Evolutionary conservation across 2,797 vertebrate species (phyloP), one percentile per base, ranked within the genome.

Genomic region (Epinephelus coioides): DNA sequence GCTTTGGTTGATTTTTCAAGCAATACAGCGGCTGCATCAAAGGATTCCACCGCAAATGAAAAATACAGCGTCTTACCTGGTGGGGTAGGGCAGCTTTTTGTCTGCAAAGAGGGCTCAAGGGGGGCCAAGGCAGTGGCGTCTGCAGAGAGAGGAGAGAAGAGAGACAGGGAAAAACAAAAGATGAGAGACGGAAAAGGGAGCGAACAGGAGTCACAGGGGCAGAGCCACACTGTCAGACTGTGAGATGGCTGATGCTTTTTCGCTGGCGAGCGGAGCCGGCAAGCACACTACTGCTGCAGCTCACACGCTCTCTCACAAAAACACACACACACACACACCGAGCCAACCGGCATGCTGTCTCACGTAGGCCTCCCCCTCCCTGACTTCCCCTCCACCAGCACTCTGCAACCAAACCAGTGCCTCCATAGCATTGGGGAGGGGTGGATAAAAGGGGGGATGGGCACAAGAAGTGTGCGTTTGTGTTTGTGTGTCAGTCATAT

Each of bases 41-140:
- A 55, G 19, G 11, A 64, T 19, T 49, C 3, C 2, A 50, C 47
- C 1, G 6, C 59, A 38, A 51, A 70, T 12, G 12, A 75, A 23
- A 63, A 43, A 56, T 3, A 27, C 1, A 17, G 7, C 13, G 18
- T 80, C 90, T 82, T 88, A 93, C 91, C 90, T 88, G 86, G 25
- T 17, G 46, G 54, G 84, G 50, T 49, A 69, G 60, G 80, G 82
- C 55, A 54, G 88, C 71, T 76, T 90, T 73, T 69, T 68, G 79
- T 83, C 81, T 75, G 79, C 53, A 73, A n/a, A 71, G 61, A 78
- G 69, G 56, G 43, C 66, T 76, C 51, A 18, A 62, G 34, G 64
- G 51, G 59, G 73, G 68, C 69, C 68, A 51, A 71, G 66, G 73
- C 76, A 75, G 86, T 53, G 43, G 90, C 82, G 86, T 88, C 89